These are phyloP conservation scores for Gallinago jamesoni DNA, from an alignment of 2,113 vertebrate genomes.

Conservation along the genomic window DNA sequence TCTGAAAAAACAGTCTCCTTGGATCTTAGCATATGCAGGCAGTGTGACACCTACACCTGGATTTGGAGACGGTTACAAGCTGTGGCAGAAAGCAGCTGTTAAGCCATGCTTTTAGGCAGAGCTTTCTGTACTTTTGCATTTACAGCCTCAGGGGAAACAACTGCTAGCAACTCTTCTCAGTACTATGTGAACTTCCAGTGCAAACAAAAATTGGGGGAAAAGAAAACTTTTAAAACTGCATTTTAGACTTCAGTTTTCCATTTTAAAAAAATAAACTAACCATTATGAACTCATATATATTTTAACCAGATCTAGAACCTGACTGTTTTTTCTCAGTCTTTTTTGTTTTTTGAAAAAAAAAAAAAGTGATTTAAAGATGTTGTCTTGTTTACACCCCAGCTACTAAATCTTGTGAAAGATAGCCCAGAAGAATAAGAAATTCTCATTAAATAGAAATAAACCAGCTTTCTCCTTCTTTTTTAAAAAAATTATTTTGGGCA, in stretches of 20 bases:
- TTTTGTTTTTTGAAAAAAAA: neutral
- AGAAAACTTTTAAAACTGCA: neutral
- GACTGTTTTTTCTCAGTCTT: neutral
- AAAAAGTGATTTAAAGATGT: neutral
- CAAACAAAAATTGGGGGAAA: neutral
- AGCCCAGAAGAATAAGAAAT: neutral
- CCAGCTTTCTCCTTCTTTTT: neutral
- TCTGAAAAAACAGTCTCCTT: neutral
- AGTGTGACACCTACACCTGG: neutral
- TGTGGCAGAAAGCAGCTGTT: conserved; percentile 22
- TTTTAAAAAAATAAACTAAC: neutral
- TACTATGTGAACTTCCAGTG: neutral
- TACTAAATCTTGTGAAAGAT: neutral
- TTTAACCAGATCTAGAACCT: neutral
- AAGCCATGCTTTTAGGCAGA: neutral
- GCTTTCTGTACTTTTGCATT: neutral
- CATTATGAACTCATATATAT: neutral
- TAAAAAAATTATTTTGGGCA: neutral
- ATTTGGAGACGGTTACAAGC: neutral
- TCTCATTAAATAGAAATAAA: neutral
- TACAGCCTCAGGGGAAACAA: conserved; percentile 2
- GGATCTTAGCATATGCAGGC: neutral
- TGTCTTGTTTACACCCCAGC: neutral
- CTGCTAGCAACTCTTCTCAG: neutral
- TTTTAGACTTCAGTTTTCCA: neutral